phyloP scores from a whole-genome alignment of 2,797 vertebrate genomes.

The Masticophis lateralis region DNA sequence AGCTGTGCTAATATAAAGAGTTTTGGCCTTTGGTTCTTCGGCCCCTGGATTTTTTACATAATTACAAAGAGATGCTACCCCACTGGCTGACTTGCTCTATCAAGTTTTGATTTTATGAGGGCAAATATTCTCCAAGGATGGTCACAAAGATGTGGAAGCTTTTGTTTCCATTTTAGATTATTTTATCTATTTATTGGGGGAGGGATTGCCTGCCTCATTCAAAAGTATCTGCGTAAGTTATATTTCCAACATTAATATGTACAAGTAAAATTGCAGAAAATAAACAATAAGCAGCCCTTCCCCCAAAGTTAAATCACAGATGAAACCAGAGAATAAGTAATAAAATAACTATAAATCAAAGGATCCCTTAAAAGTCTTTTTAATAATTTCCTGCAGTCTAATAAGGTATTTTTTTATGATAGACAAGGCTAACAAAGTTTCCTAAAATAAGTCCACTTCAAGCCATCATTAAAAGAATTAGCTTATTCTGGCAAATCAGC shows the following conservation, averaged over 20 bases:
- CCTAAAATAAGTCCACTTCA: background rate
- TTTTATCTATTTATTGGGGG: background rate
- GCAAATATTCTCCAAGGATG: background rate
- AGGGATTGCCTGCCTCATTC: background rate
- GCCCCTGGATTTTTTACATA: background rate
- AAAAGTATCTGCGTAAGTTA: background rate
- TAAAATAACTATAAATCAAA: background rate
- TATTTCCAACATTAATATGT: background rate
- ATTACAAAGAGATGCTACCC: background rate
- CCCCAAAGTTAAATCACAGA: background rate
- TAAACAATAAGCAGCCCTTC: background rate
- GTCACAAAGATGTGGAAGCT: background rate
- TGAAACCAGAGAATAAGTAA: background rate
- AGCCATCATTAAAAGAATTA: background rate
- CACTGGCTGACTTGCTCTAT: background rate
- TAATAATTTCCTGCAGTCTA: background rate
- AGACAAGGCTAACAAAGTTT: background rate
- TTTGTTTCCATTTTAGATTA: background rate
- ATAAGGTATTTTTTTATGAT: background rate
- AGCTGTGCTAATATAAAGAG: background rate
- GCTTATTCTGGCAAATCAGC: background rate
- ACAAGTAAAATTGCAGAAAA: background rate
- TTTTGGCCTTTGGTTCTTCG: background rate
- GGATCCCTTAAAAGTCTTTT: background rate
- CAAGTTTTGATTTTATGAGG: background rate